Evolutionary conservation across 2,888 invertebrate species (phyloP), one percentile per base, ranked within the genome.

Genomic region (Synanthedon vespiformis): DNA sequence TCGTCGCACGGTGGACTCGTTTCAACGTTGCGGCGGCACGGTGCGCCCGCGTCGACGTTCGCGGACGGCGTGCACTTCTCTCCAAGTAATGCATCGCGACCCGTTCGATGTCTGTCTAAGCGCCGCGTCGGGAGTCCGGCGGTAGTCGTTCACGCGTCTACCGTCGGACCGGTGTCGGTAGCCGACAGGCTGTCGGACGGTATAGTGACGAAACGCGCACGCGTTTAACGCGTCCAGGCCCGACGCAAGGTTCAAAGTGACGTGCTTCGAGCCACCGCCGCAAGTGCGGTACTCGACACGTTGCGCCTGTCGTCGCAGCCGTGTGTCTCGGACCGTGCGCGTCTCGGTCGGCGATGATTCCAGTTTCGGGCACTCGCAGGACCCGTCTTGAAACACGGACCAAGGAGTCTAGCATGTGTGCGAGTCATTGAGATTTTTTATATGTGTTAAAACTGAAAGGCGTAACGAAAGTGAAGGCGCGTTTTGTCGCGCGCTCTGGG

Each of bases 371-470:
- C 40, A 40, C 40, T 40, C 40, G 40, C 40, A 40, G 40, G 40
- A 40, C 40, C 40, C 40, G 40, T 40, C 40, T 40, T 40, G 40
- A 40, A 40, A 40, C 40, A 40, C 40, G 40, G 40, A 40, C 40
- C 40, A 40, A 40, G 40, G 40, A 40, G 40, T 40, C 40, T 40
- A 40, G 40, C 40, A 40, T n/a, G 89, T 90, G 84, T 88, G 92
- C 91, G 85, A 92, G 91, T 91, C 18, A 22, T 22, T 22, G 18
- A 22, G 18, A 22, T 22, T 22, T 22, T 22, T 22, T 22, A 22
- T 22, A 22, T 22, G 4, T 22, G 18, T 22, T 22, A 22, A 22
- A 22, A 22, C 18, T 22, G 18, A 22, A 83, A 89, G 90, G 91
- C 90, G 88, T 61, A 92, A 40, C 40, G 40, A 40, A 40, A 40